These are phyloP conservation scores for Antheraea yamamai DNA, from an alignment of 2,888 invertebrate genomes.

Conservation along the genomic window DNA sequence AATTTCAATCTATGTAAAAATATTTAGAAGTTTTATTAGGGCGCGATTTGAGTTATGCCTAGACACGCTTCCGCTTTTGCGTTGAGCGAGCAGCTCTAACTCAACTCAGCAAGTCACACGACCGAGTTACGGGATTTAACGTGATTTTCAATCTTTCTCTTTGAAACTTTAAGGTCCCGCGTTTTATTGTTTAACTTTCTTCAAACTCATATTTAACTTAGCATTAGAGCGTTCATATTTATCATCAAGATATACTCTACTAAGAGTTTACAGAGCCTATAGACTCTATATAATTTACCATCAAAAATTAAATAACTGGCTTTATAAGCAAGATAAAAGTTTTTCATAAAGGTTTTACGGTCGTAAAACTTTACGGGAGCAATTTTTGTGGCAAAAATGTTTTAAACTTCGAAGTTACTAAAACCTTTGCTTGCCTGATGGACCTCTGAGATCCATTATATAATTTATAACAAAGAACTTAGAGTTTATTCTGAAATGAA, in stretches of 20 bases:
- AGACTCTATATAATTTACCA: neutral
- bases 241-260: constrained; percentile 25
- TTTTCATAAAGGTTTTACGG: constrained; percentile 4
- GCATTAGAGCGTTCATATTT: constrained; percentile 31
- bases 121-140: constrained; percentile 19
- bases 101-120: constrained; percentile 19
- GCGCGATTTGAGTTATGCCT: neutral
- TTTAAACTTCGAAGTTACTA: constrained; percentile 1
- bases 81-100: neutral
- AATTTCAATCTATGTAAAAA: neutral
- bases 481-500: neutral
- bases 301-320: neutral
- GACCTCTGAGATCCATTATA: constrained; percentile 1
- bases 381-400: constrained; percentile 5
- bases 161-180: constrained; percentile 19
- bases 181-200: constrained; percentile 18
- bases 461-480: neutral
- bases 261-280: neutral
- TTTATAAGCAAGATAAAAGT: constrained; percentile 2
- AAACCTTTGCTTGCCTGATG: neutral
- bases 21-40: neutral
- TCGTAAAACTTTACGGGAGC: neutral
- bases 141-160: constrained; percentile 24
- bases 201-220: constrained; percentile 13
- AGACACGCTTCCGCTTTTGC: constrained; percentile 6